Evolutionary conservation across 1,140 invertebrate genomes (phyloP), one percentile per base, ranked within the genome.

Genomic region (Papilio xuthus): DNA sequence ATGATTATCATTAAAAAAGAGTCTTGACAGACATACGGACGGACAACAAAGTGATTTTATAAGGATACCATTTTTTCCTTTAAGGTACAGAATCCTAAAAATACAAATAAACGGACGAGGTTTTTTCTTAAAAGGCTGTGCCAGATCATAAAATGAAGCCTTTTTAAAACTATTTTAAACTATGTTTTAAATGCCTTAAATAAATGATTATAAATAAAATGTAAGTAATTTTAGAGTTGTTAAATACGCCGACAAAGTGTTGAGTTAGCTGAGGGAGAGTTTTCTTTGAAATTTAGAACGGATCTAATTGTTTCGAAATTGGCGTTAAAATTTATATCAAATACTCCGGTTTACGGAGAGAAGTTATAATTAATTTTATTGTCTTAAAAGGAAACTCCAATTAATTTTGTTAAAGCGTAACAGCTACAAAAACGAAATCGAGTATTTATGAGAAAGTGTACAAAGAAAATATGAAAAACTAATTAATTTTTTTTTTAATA

Each of bases 301-400:
- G 73, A 56, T 75, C 47, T 75, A 75, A 75, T 75, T 75, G 73
- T 75, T 56, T 13, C 50, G 26, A 75, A 75, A 75, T 75, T 75
- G 73, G 73, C 73, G 47, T 75, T 75, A 75, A 75, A 75, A 75
- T 75, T 75, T 75, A 50, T 75, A 60, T 75, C 53, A 60, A 75
- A 75, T 74, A 75, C 73, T 75, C 37, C 26, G 73, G 28, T 50
- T 74, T 73, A 53, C 26, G 6, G 15, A 37, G 26, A n/a, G 32
- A 75, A 75, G 23, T 75, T 75, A 60, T 32, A 56, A 56, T 60
- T 56, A 75, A 75, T 75, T 75, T 56, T 56, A 75, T 75, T 75
- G 73, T 75, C 47, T 56, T 75, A 75, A 75, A 56, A 28, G 32
- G 37, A 42, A 42, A 70, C 37, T 70, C 32, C 37, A 42, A 70